Conservation (phyloP, 1,140 invertebrate genomes). For the Pseudomyrmex sp. region DNA sequence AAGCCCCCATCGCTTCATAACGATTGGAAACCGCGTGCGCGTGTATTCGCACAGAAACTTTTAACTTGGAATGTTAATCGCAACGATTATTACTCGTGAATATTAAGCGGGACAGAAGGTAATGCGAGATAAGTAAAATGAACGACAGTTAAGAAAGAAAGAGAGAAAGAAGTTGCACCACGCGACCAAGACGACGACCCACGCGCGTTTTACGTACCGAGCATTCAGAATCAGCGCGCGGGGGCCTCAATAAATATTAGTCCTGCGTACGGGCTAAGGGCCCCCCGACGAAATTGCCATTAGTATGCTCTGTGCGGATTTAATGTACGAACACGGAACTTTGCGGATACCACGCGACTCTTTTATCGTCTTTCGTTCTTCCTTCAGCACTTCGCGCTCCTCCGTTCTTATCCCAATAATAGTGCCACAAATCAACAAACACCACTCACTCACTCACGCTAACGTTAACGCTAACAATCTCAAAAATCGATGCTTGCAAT, state of each 20-base stretch:
- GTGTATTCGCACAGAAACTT: background rate
- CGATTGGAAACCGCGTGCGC: constrained; percentile 14
- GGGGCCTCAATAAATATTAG: constrained; percentile 49
- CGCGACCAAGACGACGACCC: constrained; percentile 55
- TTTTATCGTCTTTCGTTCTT: constrained; percentile 42
- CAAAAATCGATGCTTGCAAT: too few relatives aligned
- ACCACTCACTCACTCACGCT: too few relatives aligned
- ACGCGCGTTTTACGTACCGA: constrained; percentile 48
- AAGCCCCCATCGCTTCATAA: background rate
- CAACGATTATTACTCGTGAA: constrained; percentile 44
- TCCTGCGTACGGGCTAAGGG: constrained; percentile 52
- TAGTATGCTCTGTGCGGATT: constrained; percentile 45
- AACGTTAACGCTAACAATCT: too few relatives aligned
- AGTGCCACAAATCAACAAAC: too few relatives aligned
- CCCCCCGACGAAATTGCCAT: constrained; percentile 44
- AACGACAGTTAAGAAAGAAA: constrained; percentile 39
- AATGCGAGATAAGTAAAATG: constrained; percentile 57
- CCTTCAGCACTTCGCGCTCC: constrained; percentile 47
- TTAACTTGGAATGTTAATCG: constrained; percentile 38
- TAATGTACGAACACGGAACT: constrained; percentile 60
- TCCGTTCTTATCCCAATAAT: background rate
- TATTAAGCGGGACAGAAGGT: constrained; percentile 45
- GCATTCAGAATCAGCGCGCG: constrained; percentile 49
- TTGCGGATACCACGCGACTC: constrained; percentile 51
- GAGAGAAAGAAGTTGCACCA: constrained; percentile 37